Base-by-base conservation (phyloP, 2,113 vertebrate genomes). In the Chlorodrepanis virens region DNA sequence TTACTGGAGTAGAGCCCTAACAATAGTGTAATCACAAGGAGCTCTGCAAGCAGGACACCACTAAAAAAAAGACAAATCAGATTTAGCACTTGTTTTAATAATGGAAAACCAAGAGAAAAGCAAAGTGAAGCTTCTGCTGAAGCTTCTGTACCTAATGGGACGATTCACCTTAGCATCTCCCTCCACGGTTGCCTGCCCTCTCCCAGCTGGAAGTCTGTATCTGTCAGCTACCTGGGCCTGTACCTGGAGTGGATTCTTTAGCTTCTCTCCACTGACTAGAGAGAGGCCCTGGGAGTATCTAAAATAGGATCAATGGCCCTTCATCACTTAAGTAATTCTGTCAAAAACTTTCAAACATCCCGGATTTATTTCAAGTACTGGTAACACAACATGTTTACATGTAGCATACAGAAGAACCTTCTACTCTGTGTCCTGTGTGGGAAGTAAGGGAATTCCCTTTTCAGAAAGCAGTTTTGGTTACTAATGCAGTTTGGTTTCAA, bases 401-500 rank as follows among this genome's bases (percentile, higher is more conserved):
- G 16, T 24, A 59, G 87, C 33, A 21, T 12, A 35, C 14, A n/a
- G 39, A 3, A 18, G 57, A 71, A 84, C 44, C 57, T 61, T 70
- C 33, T 7, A 59, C 50, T n/a, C 60, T 11, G 0, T 21, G 57
- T 45, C 49, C 42, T 27, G 23, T 5, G 23, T 63, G 68, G 68
- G 59, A 80, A 94, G 42, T 45, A 65, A 40, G 42, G 76, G 45
- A 80, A 81, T 74, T 92, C 79, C 52, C 64, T 81, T 69, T 78
- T 61, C 68, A 68, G 71, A 84, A 83, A 37, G 59, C 50, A 67
- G 28, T 59, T 95, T 90, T 92, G 83, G 90, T 95, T 93, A 47
- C 63, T 90, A 63, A 90, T 22, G 72, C 44, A 57, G 42, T 87
- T 68, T 89, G 60, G 87, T 77, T 74, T 88, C 79, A 88, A 80